Evolutionary conservation across 2,888 invertebrate species (phyloP).

Genomic region (Aricia artaxerxes): DNA sequence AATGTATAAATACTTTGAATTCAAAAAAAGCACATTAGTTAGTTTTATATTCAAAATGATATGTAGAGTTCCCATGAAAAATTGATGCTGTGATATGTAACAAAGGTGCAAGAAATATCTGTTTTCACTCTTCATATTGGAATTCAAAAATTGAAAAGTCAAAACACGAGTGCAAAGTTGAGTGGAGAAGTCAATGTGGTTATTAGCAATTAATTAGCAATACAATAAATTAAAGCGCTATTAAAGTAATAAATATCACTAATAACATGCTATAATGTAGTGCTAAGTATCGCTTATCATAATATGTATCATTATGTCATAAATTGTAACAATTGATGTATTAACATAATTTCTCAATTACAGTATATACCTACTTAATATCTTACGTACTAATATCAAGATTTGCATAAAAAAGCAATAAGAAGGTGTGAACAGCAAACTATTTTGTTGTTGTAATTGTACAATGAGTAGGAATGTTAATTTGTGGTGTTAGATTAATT

Average conservation of each 20-base stretch:
- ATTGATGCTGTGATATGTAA: too few species aligned
- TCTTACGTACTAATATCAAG: neutral
- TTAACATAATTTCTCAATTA: conserved; percentile 16
- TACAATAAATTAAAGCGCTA: neutral
- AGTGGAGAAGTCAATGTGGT: neutral
- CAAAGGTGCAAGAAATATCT: too few species aligned
- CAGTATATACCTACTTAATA: neutral
- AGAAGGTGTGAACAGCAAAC: conserved; percentile 12
- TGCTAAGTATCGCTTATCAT: neutral
- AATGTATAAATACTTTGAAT: too few species aligned
- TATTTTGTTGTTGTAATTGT: conserved; percentile 21
- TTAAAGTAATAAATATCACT: neutral
- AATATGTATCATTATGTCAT: conserved; percentile 9
- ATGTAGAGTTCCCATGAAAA: too few species aligned
- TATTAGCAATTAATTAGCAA: neutral
- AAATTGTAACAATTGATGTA: conserved; percentile 20
- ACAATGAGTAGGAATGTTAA: conserved; percentile 9
- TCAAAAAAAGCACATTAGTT: too few species aligned
- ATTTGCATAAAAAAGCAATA: conserved; percentile 25
- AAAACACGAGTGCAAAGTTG: neutral
- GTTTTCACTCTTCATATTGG: too few species aligned
- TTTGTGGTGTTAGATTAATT: conserved; percentile 5
- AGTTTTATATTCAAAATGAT: too few species aligned
- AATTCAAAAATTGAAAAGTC: too few species aligned
- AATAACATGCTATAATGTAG: conserved; percentile 2